These are phyloP conservation scores for Drosophila jambulina DNA, from an alignment of 1,140 invertebrate genomes.

Conservation along the genomic window DNA sequence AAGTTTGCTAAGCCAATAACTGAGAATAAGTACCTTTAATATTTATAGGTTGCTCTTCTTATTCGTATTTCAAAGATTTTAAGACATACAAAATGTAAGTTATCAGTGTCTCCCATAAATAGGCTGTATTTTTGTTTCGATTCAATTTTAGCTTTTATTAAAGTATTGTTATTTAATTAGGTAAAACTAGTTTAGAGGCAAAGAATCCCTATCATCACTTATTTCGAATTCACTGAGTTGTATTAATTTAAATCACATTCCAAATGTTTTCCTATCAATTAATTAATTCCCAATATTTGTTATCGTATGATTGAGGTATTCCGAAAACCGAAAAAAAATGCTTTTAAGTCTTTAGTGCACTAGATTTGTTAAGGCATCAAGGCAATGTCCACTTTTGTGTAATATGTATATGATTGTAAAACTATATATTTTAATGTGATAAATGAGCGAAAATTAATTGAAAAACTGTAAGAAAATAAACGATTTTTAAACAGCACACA, in stretches of 20 bases:
- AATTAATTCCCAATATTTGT: background rate
- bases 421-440: conserved; percentile 81
- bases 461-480: conserved; percentile 72
- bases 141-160: background rate
- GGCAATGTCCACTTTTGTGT: conserved; percentile 57
- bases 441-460: conserved; percentile 55
- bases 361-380: conserved; percentile 54
- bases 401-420: conserved; percentile 69
- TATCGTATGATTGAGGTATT: background rate
- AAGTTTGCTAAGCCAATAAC: background rate
- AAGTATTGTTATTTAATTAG: conserved; percentile 7
- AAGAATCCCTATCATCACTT: background rate
- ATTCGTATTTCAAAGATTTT: background rate
- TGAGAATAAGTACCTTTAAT: background rate
- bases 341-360: conserved; percentile 57
- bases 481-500: conserved; percentile 67
- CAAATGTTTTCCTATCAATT: background rate
- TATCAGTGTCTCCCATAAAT: background rate
- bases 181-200: background rate
- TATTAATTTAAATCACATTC: background rate
- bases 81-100: background rate
- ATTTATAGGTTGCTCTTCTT: background rate
- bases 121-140: background rate
- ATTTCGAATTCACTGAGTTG: background rate
- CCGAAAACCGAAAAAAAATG: conserved; percentile 4